Percentiles rank a stretch among this genome's conserved stretches.
Evolutionary conservation across 2,888 invertebrate species (phyloP).

Genomic region (Synanthedon myopaeformis): DNA sequence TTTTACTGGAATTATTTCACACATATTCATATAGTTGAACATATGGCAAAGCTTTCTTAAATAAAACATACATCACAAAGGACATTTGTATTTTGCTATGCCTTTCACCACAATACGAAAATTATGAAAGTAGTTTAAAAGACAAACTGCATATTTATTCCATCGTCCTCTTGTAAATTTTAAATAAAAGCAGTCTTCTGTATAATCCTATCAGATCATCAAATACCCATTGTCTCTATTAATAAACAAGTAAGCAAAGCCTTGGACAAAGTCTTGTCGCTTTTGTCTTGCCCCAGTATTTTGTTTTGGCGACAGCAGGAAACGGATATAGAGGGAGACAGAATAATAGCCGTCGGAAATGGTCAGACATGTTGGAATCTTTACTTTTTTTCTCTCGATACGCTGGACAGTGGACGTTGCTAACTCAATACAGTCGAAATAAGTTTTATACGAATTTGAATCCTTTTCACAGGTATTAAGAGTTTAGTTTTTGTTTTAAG

Average conservation of each 20-base stretch:
- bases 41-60: too few relatives aligned
- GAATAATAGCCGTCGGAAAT: constrained; percentile 71
- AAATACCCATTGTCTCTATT: constrained; percentile 16
- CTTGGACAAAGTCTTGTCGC: constrained; percentile 3
- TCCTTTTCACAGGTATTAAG: background rate
- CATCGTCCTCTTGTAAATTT: background rate
- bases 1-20: too few relatives aligned
- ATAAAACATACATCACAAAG: too few relatives aligned
- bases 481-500: background rate
- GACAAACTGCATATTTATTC: too few relatives aligned
- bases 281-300: constrained; percentile 52
- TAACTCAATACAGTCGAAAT: constrained; percentile 37
- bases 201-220: constrained; percentile 12
- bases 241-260: constrained; percentile 11
- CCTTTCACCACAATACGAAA: too few relatives aligned
- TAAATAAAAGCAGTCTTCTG: background rate
- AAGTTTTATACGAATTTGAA: constrained; percentile 1
- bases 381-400: constrained; percentile 50
- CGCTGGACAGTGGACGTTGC: constrained; percentile 60
- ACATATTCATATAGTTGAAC: too few relatives aligned
- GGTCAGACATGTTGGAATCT: constrained; percentile 67
- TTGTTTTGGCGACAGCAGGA: constrained; percentile 67
- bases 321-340: constrained; percentile 69
- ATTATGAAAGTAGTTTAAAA: too few relatives aligned
- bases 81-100: too few relatives aligned